Evolutionary conservation across 2,888 invertebrate species (phyloP).

Genomic region (Phortica okadai): DNA sequence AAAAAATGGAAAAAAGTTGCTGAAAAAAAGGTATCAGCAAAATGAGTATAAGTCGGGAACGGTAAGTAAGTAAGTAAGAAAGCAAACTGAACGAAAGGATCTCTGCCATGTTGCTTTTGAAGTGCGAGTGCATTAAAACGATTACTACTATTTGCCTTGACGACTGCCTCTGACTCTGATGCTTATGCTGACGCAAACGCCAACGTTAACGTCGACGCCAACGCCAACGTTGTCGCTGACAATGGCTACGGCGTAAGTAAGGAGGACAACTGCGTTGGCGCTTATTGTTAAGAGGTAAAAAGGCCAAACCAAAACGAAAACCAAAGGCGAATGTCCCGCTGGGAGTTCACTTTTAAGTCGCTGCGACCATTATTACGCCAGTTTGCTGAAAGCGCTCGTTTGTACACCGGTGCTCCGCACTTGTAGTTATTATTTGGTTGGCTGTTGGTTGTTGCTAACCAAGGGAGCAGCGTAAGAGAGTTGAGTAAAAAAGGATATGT

Average conservation of each 20-base stretch:
- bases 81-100: neutral
- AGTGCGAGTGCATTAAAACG: conserved; percentile 30
- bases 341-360: conserved; percentile 25
- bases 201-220: neutral
- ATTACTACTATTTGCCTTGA: conserved; percentile 32
- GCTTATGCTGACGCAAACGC: neutral
- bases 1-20: neutral
- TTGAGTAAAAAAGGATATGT: conserved; percentile 24
- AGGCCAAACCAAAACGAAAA: conserved; percentile 22
- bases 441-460: conserved; percentile 3
- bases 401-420: neutral
- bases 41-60: neutral
- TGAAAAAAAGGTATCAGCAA: neutral
- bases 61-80: neutral
- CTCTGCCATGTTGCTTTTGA: conserved; percentile 15
- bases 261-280: neutral
- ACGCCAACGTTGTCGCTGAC: neutral
- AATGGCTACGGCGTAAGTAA: neutral
- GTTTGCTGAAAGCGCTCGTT: neutral
- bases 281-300: neutral
- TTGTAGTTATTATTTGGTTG: neutral
- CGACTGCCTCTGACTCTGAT: neutral
- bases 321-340: conserved; percentile 20
- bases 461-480: neutral
- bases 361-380: conserved; percentile 24